phyloP scores from a whole-genome alignment of 2,797 vertebrate genomes.

The Melopsittacus undulatus region DNA sequence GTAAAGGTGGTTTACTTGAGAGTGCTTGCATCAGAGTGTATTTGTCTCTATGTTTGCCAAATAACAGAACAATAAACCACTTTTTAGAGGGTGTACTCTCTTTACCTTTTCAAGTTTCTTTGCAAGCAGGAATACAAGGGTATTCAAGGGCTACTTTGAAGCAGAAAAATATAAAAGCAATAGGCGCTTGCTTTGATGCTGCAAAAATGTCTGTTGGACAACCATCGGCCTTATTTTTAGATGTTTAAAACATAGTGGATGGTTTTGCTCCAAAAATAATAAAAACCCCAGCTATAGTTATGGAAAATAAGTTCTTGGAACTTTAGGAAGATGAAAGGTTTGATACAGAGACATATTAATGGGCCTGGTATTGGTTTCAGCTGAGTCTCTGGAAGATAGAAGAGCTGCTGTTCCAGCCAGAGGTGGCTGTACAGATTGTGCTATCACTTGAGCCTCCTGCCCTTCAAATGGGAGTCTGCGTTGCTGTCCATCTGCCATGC shows the following conservation, averaged over 20 bases:
- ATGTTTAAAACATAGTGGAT: neutral
- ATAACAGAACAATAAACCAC: neutral
- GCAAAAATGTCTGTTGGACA: neutral
- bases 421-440: rapidly evolving
- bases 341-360: rapidly evolving
- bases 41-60: neutral
- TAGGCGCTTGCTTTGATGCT: neutral
- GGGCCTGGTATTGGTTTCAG: neutral
- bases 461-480: rapidly evolving
- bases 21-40: neutral
- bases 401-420: neutral
- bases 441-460: neutral
- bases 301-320: neutral
- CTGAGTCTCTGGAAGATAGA: neutral
- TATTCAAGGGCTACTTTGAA: neutral
- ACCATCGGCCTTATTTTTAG: neutral
- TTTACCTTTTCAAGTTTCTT: neutral
- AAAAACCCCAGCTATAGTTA: neutral
- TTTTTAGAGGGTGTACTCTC: neutral
- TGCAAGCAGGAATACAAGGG: neutral
- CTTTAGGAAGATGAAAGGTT: neutral
- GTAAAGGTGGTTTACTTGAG: neutral
- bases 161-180: neutral
- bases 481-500: neutral
- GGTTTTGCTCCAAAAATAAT: neutral